Percentiles rank a stretch among this genome's conserved stretches.
Conservation (phyloP, 2,797 vertebrate genomes). For the Hydrocynus forskahlii region DNA sequence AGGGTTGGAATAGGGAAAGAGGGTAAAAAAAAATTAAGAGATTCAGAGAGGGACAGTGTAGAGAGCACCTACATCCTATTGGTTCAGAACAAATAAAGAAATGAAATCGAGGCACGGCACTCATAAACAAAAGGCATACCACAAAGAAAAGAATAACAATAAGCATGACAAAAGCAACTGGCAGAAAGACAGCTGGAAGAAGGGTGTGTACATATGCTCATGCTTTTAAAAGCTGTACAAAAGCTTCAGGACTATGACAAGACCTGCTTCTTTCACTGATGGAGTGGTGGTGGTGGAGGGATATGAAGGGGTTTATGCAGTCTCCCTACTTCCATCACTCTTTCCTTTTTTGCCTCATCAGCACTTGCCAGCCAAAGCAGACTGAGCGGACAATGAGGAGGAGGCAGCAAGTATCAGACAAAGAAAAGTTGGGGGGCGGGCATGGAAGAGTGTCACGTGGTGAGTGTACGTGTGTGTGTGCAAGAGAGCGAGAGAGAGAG, state of each 20-base stretch:
- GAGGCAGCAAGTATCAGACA: slow-evolving; percentile 62
- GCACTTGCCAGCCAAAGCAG: slow-evolving; percentile 47
- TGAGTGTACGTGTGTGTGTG: background rate
- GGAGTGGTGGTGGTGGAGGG: background rate
- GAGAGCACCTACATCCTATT: background rate
- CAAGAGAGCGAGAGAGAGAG: background rate
- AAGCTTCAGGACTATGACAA: slow-evolving; percentile 4
- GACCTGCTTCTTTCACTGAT: slow-evolving; percentile 16
- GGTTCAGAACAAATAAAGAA: slow-evolving; percentile 11
- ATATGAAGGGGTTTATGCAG: background rate
- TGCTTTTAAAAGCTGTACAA: background rate
- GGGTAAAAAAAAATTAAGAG: background rate
- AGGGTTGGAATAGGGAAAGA: background rate
- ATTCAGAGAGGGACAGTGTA: background rate
- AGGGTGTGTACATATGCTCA: slow-evolving; percentile 32
- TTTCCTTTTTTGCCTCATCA: slow-evolving; percentile 58
- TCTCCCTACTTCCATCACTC: slow-evolving; percentile 30
- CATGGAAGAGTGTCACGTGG: slow-evolving; percentile 40
- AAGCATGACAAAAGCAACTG: slow-evolving; percentile 7
- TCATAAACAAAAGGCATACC: background rate
- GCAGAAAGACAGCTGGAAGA: slow-evolving; percentile 20
- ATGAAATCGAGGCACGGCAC: background rate
- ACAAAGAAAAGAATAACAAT: background rate
- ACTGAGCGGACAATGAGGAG: slow-evolving; percentile 55
- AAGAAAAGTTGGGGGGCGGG: slow-evolving; percentile 46